Conservation (phyloP, 2,797 vertebrate genomes). For the Enteromius argenteus region DNA sequence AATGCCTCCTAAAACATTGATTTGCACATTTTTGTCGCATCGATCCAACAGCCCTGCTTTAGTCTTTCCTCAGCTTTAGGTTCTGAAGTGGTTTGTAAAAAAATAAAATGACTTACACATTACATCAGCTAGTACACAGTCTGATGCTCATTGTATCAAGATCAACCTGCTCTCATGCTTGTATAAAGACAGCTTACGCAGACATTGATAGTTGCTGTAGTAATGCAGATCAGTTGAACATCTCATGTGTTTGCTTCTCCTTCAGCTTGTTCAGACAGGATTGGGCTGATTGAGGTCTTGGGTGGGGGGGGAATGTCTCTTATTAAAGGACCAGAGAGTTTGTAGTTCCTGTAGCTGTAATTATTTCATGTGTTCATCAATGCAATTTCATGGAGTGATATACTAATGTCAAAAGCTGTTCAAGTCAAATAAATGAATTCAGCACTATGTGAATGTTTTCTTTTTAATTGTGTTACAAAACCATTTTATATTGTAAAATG, state of each 20-base stretch:
- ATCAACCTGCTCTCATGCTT: slow-evolving; percentile 38
- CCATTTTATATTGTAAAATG: background rate
- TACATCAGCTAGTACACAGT: slow-evolving; percentile 1
- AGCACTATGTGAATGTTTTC: slow-evolving; percentile 66
- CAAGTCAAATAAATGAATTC: slow-evolving; percentile 82
- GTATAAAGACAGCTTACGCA: slow-evolving; percentile 40
- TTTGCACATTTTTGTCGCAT: background rate
- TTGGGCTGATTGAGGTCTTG: slow-evolving; percentile 1
- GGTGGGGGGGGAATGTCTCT: background rate
- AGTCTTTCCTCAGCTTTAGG: background rate
- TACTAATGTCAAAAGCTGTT: slow-evolving; percentile 78
- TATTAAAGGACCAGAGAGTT: slow-evolving; percentile 65
- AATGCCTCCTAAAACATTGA: background rate
- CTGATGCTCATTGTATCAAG: slow-evolving; percentile 6
- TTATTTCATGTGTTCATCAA: slow-evolving; percentile 88
- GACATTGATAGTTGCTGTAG: slow-evolving; percentile 41
- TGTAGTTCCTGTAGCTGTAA: slow-evolving; percentile 89
- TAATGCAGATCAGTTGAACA: slow-evolving; percentile 21
- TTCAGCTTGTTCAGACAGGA: slow-evolving; percentile 21
- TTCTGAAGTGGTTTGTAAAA: slow-evolving; percentile 3
- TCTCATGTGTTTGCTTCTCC: background rate
- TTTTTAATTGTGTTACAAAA: slow-evolving; percentile 1
- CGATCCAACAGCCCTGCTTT: slow-evolving; percentile 23
- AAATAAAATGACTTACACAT: background rate
- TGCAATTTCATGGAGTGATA: slow-evolving; percentile 81